Conservation (phyloP, 1,140 invertebrate genomes). For the Macrotrachela quadricornifera region DNA sequence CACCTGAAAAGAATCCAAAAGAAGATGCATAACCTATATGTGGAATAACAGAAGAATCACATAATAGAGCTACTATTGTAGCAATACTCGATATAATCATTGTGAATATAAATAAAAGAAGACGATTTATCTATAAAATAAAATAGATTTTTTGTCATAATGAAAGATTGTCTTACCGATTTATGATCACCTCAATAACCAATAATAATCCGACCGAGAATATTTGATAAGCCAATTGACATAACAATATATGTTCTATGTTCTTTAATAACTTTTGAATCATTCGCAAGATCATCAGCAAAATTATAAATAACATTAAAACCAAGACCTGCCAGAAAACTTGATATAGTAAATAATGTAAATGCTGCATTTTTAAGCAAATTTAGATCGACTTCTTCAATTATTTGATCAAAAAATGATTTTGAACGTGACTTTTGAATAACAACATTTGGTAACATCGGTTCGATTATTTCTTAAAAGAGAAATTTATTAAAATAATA, state of each 20-base stretch:
- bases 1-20: conserved; percentile 19
- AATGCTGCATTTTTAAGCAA: conserved; percentile 64
- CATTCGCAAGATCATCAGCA: conserved; percentile 36
- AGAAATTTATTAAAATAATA: no score
- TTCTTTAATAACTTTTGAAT: conserved; percentile 36
- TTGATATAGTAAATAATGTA: conserved; percentile 67
- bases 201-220: conserved; percentile 35
- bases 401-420: conserved; percentile 30
- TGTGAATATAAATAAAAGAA: no score
- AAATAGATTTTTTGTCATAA: no score
- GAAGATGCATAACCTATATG: no score
- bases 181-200: conserved; percentile 37
- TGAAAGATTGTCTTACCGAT: conserved; percentile 11
- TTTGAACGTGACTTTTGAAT: background rate
- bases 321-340: conserved; percentile 81
- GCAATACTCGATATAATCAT: no score
- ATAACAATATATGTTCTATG: conserved; percentile 71
- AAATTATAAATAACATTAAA: conserved; percentile 79
- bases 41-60: no score
- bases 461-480: no score
- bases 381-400: conserved; percentile 59
- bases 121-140: no score
- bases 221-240: conserved; percentile 50
- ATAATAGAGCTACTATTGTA: no score
- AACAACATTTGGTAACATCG: no score